A percentile compares a stretch with the other conserved stretches of the same genome.
These are phyloP conservation scores for Parnassius glacialis DNA, from an alignment of 2,888 invertebrate genomes.

Conservation along the genomic window DNA sequence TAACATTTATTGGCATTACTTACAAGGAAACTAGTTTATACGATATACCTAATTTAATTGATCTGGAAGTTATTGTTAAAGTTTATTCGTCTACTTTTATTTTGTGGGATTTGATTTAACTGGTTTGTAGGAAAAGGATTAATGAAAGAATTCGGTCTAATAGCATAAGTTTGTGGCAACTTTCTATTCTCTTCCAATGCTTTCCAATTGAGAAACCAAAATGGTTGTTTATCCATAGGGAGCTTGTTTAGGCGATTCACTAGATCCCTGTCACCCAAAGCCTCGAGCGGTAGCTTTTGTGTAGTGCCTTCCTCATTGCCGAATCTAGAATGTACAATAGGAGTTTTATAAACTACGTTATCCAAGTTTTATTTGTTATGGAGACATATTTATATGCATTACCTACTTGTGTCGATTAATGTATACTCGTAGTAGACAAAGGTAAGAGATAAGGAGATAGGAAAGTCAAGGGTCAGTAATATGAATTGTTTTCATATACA, in stretches of 20 bases:
- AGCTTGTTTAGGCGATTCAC: constrained; percentile 79
- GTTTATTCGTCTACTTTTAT: not conserved
- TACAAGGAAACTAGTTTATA: too few species aligned
- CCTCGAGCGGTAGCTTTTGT: constrained; percentile 13
- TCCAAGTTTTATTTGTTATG: too few species aligned
- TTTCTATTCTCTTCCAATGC: constrained; percentile 78
- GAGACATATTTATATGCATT: too few species aligned
- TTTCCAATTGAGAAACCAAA: constrained; percentile 84
- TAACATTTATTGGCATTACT: too few species aligned
- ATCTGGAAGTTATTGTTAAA: not conserved
- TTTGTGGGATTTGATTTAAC: not conserved
- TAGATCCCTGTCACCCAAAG: constrained; percentile 73
- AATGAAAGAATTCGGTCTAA: constrained; percentile 41
- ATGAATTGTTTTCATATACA: too few species aligned
- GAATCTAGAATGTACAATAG: constrained; percentile 13
- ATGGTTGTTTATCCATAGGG: constrained; percentile 83
- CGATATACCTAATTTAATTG: too few species aligned
- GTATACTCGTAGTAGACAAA: too few species aligned
- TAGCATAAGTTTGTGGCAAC: constrained; percentile 48
- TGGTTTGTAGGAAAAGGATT: constrained; percentile 9
- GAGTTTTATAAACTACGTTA: too few species aligned
- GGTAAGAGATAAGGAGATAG: too few species aligned
- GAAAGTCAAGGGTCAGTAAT: too few species aligned
- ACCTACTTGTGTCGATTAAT: too few species aligned
- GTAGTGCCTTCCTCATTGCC: constrained; percentile 10